Percentiles rank a stretch among this genome's conserved stretches.
Evolutionary conservation across 2,113 vertebrate species (phyloP).

Genomic region (Morone chrysops): DNA sequence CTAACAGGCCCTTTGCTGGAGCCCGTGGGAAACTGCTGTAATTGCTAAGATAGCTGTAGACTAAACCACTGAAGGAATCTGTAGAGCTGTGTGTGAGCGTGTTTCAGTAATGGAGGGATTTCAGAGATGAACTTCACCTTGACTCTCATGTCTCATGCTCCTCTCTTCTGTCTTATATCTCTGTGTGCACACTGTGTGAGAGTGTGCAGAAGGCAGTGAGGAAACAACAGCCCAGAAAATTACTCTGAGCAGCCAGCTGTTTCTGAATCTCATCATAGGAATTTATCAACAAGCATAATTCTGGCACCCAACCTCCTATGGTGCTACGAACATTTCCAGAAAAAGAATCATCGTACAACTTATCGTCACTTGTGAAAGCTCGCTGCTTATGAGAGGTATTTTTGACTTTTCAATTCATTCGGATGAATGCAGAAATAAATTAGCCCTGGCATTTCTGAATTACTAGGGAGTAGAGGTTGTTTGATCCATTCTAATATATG

Average conservation of each 20-base stretch:
- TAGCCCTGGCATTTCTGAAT: constrained; percentile 44
- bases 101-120: constrained; percentile 52
- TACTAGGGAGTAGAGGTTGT: constrained; percentile 51
- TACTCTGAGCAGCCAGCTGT: constrained; percentile 62
- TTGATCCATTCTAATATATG: constrained; percentile 72
- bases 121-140: constrained; percentile 71
- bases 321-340: constrained; percentile 47
- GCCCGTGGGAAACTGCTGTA: constrained; percentile 79
- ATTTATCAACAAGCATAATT: constrained; percentile 61
- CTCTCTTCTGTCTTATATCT: constrained; percentile 21
- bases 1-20: constrained; percentile 71
- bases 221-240: constrained; percentile 58
- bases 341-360: constrained; percentile 62
- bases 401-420: constrained; percentile 53
- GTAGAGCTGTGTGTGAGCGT: constrained; percentile 36
- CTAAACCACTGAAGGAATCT: constrained; percentile 74
- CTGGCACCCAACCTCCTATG: constrained; percentile 45
- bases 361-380: constrained; percentile 18
- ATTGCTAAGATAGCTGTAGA: constrained; percentile 78
- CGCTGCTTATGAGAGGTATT: constrained; percentile 45
- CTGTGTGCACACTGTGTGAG: not conserved
- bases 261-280: constrained; percentile 59
- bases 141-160: constrained; percentile 50
- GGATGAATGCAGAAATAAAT: constrained; percentile 62
- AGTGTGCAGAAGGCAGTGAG: constrained; percentile 7